Percentiles rank a stretch among this genome's conserved stretches.
Conservation (phyloP, 2,888 invertebrate genomes). For the Periphyllus acericola region DNA sequence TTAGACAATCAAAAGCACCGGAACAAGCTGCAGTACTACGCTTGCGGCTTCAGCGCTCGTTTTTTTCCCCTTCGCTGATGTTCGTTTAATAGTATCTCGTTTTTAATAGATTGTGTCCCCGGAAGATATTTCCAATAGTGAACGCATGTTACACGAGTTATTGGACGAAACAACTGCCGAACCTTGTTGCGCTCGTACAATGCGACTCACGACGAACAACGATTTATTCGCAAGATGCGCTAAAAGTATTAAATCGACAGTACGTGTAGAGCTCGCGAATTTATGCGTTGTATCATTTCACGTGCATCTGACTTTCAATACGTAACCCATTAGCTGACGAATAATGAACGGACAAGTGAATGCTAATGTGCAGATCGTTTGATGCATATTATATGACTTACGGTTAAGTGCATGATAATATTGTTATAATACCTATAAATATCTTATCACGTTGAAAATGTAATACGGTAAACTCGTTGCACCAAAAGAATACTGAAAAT, state of each 20-base stretch:
- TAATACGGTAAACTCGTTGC: neutral
- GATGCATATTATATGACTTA: neutral
- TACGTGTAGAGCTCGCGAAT: too few species aligned
- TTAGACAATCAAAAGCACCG: too few species aligned
- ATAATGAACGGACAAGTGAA: slow-evolving; percentile 41
- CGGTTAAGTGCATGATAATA: neutral
- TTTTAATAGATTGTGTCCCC: too few species aligned
- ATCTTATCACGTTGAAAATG: neutral
- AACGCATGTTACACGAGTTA: too few species aligned
- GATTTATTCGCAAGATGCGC: neutral
- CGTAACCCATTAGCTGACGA: slow-evolving; percentile 27
- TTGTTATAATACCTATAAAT: neutral
- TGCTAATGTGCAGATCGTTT: slow-evolving; percentile 39
- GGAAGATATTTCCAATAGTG: too few species aligned
- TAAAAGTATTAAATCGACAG: neutral
- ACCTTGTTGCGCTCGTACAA: neutral
- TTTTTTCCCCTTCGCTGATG: too few species aligned
- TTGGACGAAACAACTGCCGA: too few species aligned
- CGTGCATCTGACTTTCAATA: slow-evolving; percentile 3
- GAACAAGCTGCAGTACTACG: too few species aligned
- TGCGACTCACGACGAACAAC: neutral
- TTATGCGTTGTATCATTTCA: neutral
- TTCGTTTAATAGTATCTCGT: too few species aligned
- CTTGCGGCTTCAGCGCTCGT: too few species aligned
- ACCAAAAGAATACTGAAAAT: neutral